These are phyloP conservation scores for Drosophila robusta DNA, from an alignment of 2,888 invertebrate genomes.

Conservation along the genomic window DNA sequence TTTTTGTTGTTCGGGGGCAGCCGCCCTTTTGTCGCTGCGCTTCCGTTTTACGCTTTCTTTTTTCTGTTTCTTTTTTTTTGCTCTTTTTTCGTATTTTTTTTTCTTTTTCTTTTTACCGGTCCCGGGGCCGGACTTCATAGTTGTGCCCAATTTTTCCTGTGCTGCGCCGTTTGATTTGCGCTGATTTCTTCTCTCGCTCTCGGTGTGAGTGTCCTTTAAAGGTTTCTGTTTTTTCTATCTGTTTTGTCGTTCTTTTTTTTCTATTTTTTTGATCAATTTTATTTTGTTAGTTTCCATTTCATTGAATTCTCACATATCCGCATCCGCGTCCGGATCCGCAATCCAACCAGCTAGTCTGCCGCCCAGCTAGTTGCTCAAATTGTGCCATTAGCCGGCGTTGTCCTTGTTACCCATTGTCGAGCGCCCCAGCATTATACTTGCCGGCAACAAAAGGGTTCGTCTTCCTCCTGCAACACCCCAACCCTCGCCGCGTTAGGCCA, in stretches of 20 bases:
- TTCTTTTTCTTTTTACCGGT: slow-evolving; percentile 25
- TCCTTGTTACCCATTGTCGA: slow-evolving; percentile 55
- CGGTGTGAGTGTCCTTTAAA: slow-evolving; percentile 62
- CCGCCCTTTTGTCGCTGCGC: slow-evolving; percentile 62
- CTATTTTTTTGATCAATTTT: slow-evolving; percentile 62
- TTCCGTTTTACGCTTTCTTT: slow-evolving; percentile 56
- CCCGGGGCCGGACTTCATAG: slow-evolving; percentile 48
- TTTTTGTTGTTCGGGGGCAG: slow-evolving; percentile 69
- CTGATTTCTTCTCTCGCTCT: slow-evolving; percentile 65
- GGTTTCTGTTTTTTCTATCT: slow-evolving; percentile 47
- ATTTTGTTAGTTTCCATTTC: slow-evolving; percentile 82
- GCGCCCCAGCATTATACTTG: slow-evolving; percentile 44
- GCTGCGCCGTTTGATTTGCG: slow-evolving; percentile 73
- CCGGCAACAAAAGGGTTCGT: slow-evolving; percentile 51
- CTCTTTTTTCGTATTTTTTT: slow-evolving; percentile 1
- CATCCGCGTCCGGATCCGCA: slow-evolving; percentile 50
- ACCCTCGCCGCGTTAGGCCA: slow-evolving; percentile 54
- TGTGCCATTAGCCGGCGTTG: slow-evolving; percentile 75
- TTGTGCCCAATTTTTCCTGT: slow-evolving; percentile 70
- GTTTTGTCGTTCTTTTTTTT: slow-evolving; percentile 9
- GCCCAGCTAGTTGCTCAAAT: slow-evolving; percentile 71
- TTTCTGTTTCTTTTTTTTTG: not conserved
- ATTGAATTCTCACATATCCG: slow-evolving; percentile 80
- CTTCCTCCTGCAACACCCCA: slow-evolving; percentile 7
- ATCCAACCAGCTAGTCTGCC: slow-evolving; percentile 20